Base-by-base conservation (phyloP, 2,888 invertebrate species). In the Orthosia incerta region DNA sequence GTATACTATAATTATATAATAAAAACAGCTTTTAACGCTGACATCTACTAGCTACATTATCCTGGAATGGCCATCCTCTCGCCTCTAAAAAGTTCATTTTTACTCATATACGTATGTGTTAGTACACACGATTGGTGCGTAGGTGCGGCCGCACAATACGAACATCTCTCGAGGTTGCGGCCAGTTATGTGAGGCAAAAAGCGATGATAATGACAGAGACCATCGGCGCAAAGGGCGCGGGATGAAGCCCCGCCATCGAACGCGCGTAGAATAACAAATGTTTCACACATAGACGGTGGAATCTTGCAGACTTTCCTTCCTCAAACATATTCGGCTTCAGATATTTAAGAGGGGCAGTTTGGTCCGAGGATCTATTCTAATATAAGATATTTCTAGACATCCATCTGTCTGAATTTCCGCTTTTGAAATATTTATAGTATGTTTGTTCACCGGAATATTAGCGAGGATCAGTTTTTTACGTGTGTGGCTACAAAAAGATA, bases 171-270 rank as follows among this genome's bases (percentile, higher is more conserved):
- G 90, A 88, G 89, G 91, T 88, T 93, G 94, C 86, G 94, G 92
- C 91, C 92, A 91, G 93, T 93, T 94, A 94, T 94, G 92, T 93
- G 94, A 87, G 92, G 95, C 95, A 95, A 95, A 95, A 96, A 95
- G 93, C 92, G 94, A 94, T 94, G 95, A 95, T 96, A 96, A 96
- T 95, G 95, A 94, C 94, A 92, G 89, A 94, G 93, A 90, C 92
- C 93, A 93, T 93, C 90, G 94, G 91, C 93, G 93, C 92, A 93
- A 92, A 94, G 95, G 95, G 95, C 94, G 92, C 92, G 91, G 91
- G 92, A 92, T 91, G 94, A 92, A 87, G 89, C 89, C 87, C 88
- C 89, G 89, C 89, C 87, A 82, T 80, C 87, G 89, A 80, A 94
- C 95, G 95, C 93, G 92, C 76, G 85, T 85, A 87, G 95, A 95